phyloP scores from a whole-genome alignment of 2,888 invertebrate species.

The Eustalomyia histrio region DNA sequence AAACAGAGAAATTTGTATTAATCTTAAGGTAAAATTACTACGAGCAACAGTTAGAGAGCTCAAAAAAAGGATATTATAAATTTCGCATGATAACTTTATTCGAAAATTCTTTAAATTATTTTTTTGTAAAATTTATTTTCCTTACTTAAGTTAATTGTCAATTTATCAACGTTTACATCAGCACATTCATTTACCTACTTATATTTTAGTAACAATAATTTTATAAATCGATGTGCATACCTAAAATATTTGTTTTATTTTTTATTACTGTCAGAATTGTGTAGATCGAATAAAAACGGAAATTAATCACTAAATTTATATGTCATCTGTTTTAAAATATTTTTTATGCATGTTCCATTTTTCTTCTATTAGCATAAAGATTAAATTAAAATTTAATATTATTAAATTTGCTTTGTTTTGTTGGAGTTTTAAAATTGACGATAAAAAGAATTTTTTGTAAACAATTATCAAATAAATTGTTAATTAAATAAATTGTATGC shows the following conservation, averaged over 20 bases:
- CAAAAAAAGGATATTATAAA: no score
- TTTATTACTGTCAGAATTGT: background rate
- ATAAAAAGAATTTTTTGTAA: background rate
- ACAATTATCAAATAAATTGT: background rate
- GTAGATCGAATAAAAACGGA: slow-evolving; percentile 38
- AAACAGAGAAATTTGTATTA: no score
- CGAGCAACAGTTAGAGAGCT: no score
- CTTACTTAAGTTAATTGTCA: background rate
- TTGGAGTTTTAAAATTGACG: background rate
- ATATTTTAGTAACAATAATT: background rate
- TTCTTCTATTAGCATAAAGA: background rate
- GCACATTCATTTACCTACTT: background rate
- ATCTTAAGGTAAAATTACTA: no score
- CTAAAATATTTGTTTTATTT: slow-evolving; percentile 20
- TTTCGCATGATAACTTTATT: no score
- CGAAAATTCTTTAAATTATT: no score
- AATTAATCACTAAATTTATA: slow-evolving; percentile 52
- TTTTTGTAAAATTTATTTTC: no score
- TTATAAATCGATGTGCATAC: background rate
- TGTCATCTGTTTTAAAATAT: slow-evolving; percentile 17
- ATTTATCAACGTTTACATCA: background rate
- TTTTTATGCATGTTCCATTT: background rate
- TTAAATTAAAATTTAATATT: background rate
- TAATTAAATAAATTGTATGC: no score
- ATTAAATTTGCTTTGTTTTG: background rate